A percentile compares a stretch with the other conserved stretches of the same genome.
These are phyloP conservation scores for Diaperis boleti DNA, from an alignment of 2,888 invertebrate species.

Conservation along the genomic window DNA sequence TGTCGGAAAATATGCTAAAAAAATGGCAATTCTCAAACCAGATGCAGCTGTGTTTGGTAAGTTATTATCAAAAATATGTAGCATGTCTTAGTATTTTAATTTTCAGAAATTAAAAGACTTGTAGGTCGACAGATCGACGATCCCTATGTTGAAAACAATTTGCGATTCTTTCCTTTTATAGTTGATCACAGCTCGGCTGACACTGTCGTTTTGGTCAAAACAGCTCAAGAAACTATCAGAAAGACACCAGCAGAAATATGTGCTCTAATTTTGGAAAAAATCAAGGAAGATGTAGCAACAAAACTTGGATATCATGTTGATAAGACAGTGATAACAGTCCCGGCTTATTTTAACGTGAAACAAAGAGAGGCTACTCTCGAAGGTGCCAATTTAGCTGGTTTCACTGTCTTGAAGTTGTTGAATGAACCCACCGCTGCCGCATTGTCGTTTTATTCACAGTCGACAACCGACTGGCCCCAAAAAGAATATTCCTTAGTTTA, in stretches of 20 bases:
- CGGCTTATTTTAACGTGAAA: conserved; percentile 51
- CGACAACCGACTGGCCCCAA: no score
- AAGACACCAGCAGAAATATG: background rate
- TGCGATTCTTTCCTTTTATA: background rate
- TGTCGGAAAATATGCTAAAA: conserved; percentile 22
- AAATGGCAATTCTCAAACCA: background rate
- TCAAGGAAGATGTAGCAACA: background rate
- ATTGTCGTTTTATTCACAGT: conserved; percentile 44
- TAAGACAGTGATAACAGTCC: conserved; percentile 52
- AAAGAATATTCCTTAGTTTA: conserved; percentile 47
- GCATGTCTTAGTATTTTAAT: background rate
- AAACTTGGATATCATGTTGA: background rate
- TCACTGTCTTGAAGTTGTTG: conserved; percentile 46
- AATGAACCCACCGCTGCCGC: conserved; percentile 54
- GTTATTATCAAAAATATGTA: background rate
- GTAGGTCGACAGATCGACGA: conserved; percentile 21
- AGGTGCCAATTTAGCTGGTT: conserved; percentile 49
- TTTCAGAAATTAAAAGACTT: conserved; percentile 26
- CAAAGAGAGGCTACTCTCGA: conserved; percentile 51
- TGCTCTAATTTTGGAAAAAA: background rate
- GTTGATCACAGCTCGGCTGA: background rate
- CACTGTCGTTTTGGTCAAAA: background rate
- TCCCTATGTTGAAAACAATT: conserved; percentile 14
- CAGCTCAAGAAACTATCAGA: background rate
- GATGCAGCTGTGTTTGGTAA: conserved; percentile 16